Percentiles rank a stretch among this genome's conserved stretches.
Conservation (phyloP, 2,113 vertebrate genomes). For the Crocuta crocuta region DNA sequence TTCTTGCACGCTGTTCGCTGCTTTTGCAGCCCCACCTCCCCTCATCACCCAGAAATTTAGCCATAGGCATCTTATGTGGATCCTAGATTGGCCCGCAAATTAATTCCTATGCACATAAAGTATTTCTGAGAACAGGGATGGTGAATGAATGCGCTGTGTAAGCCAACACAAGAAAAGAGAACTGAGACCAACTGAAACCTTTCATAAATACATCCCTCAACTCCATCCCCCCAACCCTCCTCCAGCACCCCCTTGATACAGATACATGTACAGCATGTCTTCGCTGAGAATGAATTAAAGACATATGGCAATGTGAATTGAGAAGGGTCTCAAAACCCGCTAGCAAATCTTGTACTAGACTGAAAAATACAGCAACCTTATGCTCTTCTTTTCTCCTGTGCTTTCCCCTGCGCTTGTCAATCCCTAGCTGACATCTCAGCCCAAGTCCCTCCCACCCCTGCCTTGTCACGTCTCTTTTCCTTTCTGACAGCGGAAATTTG, state of each 20-base stretch:
- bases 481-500: constrained; percentile 69
- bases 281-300: not conserved
- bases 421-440: not conserved
- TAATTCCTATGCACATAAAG: not conserved
- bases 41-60: not conserved
- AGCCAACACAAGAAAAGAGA: not conserved
- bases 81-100: not conserved
- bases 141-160: not conserved
- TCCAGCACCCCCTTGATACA: not conserved
- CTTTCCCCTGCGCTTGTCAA: not conserved
- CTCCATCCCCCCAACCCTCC: not conserved
- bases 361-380: not conserved
- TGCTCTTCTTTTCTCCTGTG: not conserved
- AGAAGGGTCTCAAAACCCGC: not conserved
- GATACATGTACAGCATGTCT: not conserved
- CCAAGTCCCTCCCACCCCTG: constrained; percentile 44
- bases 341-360: not conserved
- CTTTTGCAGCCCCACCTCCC: not conserved
- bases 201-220: not conserved
- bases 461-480: not conserved
- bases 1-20: not conserved
- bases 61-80: not conserved
- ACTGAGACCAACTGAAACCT: not conserved
- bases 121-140: not conserved
- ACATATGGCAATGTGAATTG: not conserved